Base-by-base conservation (phyloP, 2,888 invertebrate genomes). In the Monoplex corrugatus region DNA sequence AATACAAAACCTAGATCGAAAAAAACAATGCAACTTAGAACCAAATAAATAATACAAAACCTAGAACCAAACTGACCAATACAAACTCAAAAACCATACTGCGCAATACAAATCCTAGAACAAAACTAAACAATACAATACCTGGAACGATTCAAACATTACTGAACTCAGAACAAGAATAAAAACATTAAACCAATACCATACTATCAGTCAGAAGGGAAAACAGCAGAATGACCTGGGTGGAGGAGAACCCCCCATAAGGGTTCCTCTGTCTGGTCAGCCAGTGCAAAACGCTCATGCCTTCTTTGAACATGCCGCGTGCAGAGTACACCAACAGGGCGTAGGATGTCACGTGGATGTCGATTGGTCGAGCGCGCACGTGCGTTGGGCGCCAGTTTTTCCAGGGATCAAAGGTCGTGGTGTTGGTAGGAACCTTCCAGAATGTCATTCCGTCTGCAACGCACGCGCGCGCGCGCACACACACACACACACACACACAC, bases 301-400 rank as follows among this genome's bases (percentile, higher is more conserved):
- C 94, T 68, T 93, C 93, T 3, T 91, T 83, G 8, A 93, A 78
- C 40, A 93, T 90, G 19, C 91, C 89, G 5, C 91, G 89, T 0
- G 91, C 85, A 0, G 94, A 90, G 72, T 93, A 93, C 3, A 92
- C 90, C 84, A 96, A 91, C 16, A 96, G 91, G 23, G 94, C 95
- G 90, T 96, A 96, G 0, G 95, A 92, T 6, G 96, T 95, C 72
- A 95, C 92, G 91, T 96, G 95, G 23, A 95, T 93, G 91, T 95
- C 93, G 13, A 94, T 89, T 23, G 95, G 94, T 83, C 93, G 92
- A 0, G 93, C 91, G 28, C 93, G 92, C n/a, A 89, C 75, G 44
- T 91, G 82, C 23, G 90, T 89, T 83, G 93, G 92, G 0, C 83
- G 86, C 92, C 92, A 92, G 40, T 85, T 86, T 23, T 50, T 28